Conservation (phyloP, 2,888 invertebrate species). For the Zaprionus bogoriensis region DNA sequence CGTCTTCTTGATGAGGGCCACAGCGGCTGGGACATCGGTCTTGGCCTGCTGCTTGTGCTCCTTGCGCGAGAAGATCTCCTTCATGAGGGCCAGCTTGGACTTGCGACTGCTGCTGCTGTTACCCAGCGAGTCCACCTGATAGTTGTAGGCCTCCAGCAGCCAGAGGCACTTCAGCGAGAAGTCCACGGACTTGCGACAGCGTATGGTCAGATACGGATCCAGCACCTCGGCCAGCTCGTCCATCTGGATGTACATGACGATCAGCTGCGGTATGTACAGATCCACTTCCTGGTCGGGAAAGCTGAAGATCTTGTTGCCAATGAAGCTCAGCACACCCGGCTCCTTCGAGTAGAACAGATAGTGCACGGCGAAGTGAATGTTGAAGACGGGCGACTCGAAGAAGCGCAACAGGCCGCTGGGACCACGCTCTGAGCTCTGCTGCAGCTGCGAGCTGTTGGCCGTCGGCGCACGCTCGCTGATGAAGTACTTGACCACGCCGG, state of each 20-base stretch:
- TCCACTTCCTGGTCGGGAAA: slow-evolving; percentile 96
- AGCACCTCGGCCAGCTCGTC: slow-evolving; percentile 97
- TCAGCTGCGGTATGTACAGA: slow-evolving; percentile 98
- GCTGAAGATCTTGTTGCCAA: slow-evolving; percentile 98
- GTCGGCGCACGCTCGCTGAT: slow-evolving; percentile 74
- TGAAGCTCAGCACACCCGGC: slow-evolving; percentile 97
- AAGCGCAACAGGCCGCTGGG: slow-evolving; percentile 85
- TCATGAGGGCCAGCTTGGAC: slow-evolving; percentile 82
- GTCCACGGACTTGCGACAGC: slow-evolving; percentile 96
- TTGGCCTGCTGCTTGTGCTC: slow-evolving; percentile 75
- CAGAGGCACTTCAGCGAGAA: slow-evolving; percentile 98
- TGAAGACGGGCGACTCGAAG: slow-evolving; percentile 98
- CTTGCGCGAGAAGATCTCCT: slow-evolving; percentile 82
- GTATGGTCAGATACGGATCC: slow-evolving; percentile 91
- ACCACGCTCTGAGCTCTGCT: slow-evolving; percentile 80
- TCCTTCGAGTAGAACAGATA: slow-evolving; percentile 99
- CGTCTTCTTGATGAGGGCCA: slow-evolving; percentile 86
- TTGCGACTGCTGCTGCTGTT: slow-evolving; percentile 77
- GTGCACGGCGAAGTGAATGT: slow-evolving; percentile 98
- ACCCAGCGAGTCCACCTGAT: slow-evolving; percentile 78
- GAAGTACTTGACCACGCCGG: slow-evolving; percentile 83
- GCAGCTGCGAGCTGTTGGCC: slow-evolving; percentile 39
- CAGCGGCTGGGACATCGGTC: slow-evolving; percentile 30
- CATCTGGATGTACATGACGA: slow-evolving; percentile 99
- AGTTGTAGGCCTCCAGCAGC: slow-evolving; percentile 94